Conservation (phyloP, 2,888 invertebrate genomes). For the Cetonia aurata region DNA sequence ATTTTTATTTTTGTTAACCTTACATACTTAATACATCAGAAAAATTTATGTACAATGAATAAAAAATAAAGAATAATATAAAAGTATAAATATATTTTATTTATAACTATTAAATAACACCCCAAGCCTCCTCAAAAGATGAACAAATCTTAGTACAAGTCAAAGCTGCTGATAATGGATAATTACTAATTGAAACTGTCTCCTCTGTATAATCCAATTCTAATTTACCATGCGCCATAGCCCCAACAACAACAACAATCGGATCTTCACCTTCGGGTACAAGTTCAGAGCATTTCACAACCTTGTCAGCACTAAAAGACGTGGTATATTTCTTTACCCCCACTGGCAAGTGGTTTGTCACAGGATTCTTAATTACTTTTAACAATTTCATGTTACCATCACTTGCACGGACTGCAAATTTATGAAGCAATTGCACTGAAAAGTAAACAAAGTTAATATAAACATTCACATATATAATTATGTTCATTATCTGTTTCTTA, state of each 20-base stretch:
- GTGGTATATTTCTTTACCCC: constrained; percentile 92
- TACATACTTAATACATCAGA: no score
- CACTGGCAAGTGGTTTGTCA: constrained; percentile 93
- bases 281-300: constrained; percentile 78
- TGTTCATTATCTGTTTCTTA: constrained; percentile 62
- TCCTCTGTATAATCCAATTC: constrained; percentile 91
- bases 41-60: no score
- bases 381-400: constrained; percentile 90
- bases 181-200: constrained; percentile 92
- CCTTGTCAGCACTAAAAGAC: constrained; percentile 86
- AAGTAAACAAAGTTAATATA: constrained; percentile 53
- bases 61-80: not conserved
- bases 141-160: constrained; percentile 95
- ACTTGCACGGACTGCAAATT: constrained; percentile 91
- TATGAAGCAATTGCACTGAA: constrained; percentile 95
- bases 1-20: no score
- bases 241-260: constrained; percentile 91
- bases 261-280: constrained; percentile 85
- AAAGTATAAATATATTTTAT: not conserved
- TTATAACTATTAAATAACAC: constrained; percentile 64
- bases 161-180: constrained; percentile 95
- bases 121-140: constrained; percentile 96
- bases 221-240: constrained; percentile 97
- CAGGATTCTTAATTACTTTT: constrained; percentile 97
- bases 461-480: constrained; percentile 4